These are phyloP conservation scores for Chrysina gloriosa DNA, from an alignment of 2,888 invertebrate species.

Conservation along the genomic window DNA sequence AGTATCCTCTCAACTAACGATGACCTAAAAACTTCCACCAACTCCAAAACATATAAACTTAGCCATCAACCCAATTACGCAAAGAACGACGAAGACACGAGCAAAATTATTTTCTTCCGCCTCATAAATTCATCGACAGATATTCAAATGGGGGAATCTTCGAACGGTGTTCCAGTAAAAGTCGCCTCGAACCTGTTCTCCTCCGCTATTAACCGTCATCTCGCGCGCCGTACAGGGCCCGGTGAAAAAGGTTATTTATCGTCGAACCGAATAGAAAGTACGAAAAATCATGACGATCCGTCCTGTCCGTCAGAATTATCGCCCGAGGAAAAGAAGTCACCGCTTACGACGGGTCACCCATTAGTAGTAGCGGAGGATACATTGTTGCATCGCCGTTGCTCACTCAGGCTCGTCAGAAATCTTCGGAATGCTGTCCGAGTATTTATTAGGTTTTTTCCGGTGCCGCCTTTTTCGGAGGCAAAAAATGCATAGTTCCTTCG, in stretches of 20 bases:
- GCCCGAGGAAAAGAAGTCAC: conserved; percentile 18
- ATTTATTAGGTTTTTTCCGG: conserved; percentile 53
- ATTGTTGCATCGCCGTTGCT: conserved; percentile 14
- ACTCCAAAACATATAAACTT: too few species aligned
- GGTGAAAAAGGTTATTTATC: conserved; percentile 17
- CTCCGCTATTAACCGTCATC: not conserved
- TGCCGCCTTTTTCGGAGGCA: conserved; percentile 37
- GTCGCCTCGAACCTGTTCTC: conserved; percentile 21
- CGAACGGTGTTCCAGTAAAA: conserved; percentile 24
- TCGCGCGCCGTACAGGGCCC: not conserved
- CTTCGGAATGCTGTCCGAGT: conserved; percentile 58
- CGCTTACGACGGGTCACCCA: conserved; percentile 19
- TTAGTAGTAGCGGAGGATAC: conserved; percentile 10
- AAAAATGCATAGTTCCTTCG: conserved; percentile 32
- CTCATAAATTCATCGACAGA: not conserved
- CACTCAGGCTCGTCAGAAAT: conserved; percentile 47
- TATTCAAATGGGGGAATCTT: conserved; percentile 19
- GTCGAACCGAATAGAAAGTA: conserved; percentile 9
- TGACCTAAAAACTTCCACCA: too few species aligned
- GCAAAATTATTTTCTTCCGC: conserved; percentile 14
- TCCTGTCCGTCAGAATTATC: not conserved
- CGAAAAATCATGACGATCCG: conserved; percentile 24
- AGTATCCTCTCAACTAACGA: too few species aligned
- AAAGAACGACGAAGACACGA: too few species aligned
- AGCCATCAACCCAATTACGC: too few species aligned